These are phyloP conservation scores for Schizopygopsis malacanthus DNA, from an alignment of 2,797 vertebrate species.

Conservation along the genomic window DNA sequence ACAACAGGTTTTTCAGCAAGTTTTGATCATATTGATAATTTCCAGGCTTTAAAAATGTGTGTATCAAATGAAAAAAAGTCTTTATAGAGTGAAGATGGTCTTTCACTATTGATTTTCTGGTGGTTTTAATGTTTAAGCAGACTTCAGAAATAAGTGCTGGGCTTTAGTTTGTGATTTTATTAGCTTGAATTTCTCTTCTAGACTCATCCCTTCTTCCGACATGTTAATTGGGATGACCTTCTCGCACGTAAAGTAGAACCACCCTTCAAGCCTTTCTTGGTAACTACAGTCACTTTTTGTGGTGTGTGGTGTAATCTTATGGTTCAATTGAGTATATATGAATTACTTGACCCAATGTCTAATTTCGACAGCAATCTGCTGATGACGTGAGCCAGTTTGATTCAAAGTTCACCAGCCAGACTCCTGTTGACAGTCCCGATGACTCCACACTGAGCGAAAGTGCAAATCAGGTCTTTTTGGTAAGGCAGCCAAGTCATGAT, in stretches of 20 bases:
- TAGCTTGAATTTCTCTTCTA: conserved; percentile 55
- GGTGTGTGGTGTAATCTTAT: not conserved
- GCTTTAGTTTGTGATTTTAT: not conserved
- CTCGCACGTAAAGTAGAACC: conserved; percentile 95
- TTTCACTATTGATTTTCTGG: not conserved
- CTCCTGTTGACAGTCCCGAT: conserved; percentile 98
- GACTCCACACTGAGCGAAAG: conserved; percentile 99
- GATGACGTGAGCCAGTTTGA: conserved; percentile 99
- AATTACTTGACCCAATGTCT: not conserved
- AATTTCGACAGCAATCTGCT: conserved; percentile 90
- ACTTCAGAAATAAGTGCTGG: not conserved
- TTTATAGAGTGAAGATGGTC: not conserved
- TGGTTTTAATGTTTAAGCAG: not conserved
- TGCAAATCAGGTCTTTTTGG: conserved; percentile 99
- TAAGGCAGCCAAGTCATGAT: conserved; percentile 65
- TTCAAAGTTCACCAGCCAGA: conserved; percentile 99
- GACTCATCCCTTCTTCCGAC: conserved; percentile 95
- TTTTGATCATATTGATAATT: not conserved
- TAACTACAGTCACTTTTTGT: conserved; percentile 69
- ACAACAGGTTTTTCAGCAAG: not conserved
- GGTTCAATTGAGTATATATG: not conserved
- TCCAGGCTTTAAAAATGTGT: not conserved
- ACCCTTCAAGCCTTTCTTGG: conserved; percentile 96
- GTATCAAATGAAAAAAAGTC: not conserved
- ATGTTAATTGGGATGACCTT: conserved; percentile 96